Conservation (phyloP, 1,140 invertebrate species). For the Aporrectodea caliginosa region DNA sequence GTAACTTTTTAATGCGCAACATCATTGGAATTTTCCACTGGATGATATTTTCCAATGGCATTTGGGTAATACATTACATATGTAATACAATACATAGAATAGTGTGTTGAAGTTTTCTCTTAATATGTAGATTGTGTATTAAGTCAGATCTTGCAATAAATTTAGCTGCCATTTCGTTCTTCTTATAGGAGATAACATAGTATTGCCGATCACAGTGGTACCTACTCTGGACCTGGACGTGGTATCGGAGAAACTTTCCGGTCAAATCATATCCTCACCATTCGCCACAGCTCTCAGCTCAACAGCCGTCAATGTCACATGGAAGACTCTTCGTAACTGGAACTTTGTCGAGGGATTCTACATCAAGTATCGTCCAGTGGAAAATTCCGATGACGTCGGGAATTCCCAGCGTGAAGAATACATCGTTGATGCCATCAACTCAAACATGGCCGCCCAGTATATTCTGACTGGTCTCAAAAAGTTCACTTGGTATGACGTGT, state of each 20-base stretch:
- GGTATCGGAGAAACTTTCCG: neutral
- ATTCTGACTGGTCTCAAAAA: constrained; percentile 72
- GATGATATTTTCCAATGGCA: no score
- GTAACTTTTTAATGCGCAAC: no score
- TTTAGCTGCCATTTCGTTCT: no score
- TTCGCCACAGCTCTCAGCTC: constrained; percentile 70
- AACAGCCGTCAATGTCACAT: constrained; percentile 75
- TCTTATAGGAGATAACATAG: no score
- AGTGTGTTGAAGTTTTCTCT: no score
- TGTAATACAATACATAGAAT: no score
- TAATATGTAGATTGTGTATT: no score
- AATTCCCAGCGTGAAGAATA: constrained; percentile 21
- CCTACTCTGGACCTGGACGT: neutral
- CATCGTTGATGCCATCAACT: constrained; percentile 40
- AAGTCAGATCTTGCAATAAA: no score
- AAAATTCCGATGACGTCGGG: neutral
- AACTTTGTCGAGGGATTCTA: constrained; percentile 78
- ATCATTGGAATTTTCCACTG: no score
- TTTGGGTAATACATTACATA: no score
- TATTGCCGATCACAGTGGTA: neutral
- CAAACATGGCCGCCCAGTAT: constrained; percentile 57
- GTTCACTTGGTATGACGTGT: constrained; percentile 79
- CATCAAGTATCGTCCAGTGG: constrained; percentile 68
- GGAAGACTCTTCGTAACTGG: constrained; percentile 66
- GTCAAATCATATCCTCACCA: neutral